Base-by-base conservation (phyloP, 2,888 invertebrate species). In the Ophion obscuratus region DNA sequence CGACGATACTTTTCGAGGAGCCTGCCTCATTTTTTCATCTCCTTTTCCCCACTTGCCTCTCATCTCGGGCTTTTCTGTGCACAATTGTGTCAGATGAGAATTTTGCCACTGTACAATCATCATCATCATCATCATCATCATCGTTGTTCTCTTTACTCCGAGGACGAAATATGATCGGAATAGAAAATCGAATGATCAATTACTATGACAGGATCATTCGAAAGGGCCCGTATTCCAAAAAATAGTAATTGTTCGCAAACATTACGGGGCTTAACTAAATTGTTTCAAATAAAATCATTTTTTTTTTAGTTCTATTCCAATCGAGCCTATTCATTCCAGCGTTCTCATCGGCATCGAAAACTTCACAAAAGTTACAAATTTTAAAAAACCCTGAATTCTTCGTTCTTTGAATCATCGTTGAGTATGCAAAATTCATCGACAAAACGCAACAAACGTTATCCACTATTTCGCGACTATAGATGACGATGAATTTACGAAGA, bases 1-100 rank as follows among this genome's bases (percentile, higher is more conserved):
- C 80, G 83, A 86, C 85, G 85, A 86, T 83, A 86, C 83, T 86
- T 86, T 85, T 86, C 73, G 85, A 83, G 85, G 73, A 73, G 73
- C 59, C 59, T 76, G 67, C 68, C 85, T 80, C 76, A 62, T 74
- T 24, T 44, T 57, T 70, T 53, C 27, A 24, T 53, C 27, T 14
- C 31, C 66, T 64, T 9, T 44, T 9, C 14, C 76, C 14, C 61
- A 14, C 36, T 73, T 47, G 36, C 11, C n/a, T 14, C 20, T 24
- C 2, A 17, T 44, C 5, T 5, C 24, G 27, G 31, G 24, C 17
- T 61, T 84, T 77, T 79, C 77, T 78, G 77, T 81, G 84, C 82
- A 81, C 67, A 78, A 64, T 79, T 57, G 53, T 70, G 68, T 59
- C 66, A 7, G 68, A 67, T 62, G 64, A 71, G 62, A n/a, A 64